Percentiles rank a stretch among this genome's conserved stretches.
Conservation (phyloP, 2,113 vertebrate genomes). For the Micronycteris hirsuta region DNA sequence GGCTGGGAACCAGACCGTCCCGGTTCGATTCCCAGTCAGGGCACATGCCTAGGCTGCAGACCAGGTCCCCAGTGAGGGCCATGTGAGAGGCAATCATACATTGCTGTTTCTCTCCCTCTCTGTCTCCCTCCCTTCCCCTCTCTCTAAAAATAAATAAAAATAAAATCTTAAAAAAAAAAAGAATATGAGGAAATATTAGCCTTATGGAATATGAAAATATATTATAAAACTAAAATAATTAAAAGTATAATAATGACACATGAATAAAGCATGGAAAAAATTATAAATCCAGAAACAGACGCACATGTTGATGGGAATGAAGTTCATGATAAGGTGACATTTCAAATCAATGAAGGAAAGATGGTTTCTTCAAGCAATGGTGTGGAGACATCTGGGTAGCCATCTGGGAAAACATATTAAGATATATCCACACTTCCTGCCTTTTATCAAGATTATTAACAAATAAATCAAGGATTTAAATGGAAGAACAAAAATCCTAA, state of each 20-base stretch:
- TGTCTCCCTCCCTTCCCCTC: too few relatives aligned
- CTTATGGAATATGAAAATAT: not conserved
- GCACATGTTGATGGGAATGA: not conserved
- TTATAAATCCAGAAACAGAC: not conserved
- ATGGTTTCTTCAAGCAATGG: not conserved
- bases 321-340: not conserved
- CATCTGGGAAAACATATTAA: not conserved
- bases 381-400: not conserved
- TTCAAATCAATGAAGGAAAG: not conserved
- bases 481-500: not conserved
- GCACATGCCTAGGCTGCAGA: too few relatives aligned
- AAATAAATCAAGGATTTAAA: not conserved
- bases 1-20: too few relatives aligned
- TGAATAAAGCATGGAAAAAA: not conserved
- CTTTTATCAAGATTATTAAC: not conserved
- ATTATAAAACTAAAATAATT: constrained; percentile 1
- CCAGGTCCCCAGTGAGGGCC: too few relatives aligned
- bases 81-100: too few relatives aligned
- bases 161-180: too few relatives aligned
- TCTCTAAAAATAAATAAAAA: too few relatives aligned
- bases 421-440: not conserved
- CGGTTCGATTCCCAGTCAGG: too few relatives aligned
- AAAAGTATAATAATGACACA: not conserved
- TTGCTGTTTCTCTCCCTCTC: too few relatives aligned
- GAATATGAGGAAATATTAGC: not conserved